Conservation (phyloP, 2,888 invertebrate species). For the Metellina segmentata region DNA sequence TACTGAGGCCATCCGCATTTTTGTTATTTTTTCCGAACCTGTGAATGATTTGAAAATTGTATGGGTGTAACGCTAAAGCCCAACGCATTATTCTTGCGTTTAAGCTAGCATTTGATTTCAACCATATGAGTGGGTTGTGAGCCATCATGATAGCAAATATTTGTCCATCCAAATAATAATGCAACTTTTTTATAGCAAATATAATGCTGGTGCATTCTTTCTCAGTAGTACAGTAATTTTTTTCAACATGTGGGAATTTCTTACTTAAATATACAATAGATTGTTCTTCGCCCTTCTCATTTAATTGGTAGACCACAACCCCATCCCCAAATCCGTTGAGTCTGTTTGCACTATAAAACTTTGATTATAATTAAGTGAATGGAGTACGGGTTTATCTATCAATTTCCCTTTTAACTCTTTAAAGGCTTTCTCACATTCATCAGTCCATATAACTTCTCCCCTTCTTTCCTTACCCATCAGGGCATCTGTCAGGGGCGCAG, state of each 20-base stretch:
- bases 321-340: slow-evolving; percentile 24
- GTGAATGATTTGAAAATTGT: too few relatives aligned
- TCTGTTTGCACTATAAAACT: slow-evolving; percentile 24
- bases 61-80: not conserved
- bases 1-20: too few relatives aligned
- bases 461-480: not conserved
- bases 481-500: not conserved
- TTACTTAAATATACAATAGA: not conserved
- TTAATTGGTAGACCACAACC: slow-evolving; percentile 13
- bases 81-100: not conserved
- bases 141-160: not conserved
- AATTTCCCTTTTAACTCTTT: too few relatives aligned
- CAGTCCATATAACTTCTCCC: not conserved
- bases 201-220: not conserved
- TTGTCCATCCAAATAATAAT: too few relatives aligned
- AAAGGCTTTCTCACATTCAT: not conserved
- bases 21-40: too few relatives aligned
- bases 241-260: not conserved
- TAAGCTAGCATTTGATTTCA: not conserved
- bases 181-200: too few relatives aligned
- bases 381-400: too few relatives aligned
- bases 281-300: not conserved
- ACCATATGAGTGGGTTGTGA: not conserved
- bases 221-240: not conserved
- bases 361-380: too few relatives aligned